phyloP scores from a whole-genome alignment of 1,140 invertebrate genomes.

The Solenopsis fugax region DNA sequence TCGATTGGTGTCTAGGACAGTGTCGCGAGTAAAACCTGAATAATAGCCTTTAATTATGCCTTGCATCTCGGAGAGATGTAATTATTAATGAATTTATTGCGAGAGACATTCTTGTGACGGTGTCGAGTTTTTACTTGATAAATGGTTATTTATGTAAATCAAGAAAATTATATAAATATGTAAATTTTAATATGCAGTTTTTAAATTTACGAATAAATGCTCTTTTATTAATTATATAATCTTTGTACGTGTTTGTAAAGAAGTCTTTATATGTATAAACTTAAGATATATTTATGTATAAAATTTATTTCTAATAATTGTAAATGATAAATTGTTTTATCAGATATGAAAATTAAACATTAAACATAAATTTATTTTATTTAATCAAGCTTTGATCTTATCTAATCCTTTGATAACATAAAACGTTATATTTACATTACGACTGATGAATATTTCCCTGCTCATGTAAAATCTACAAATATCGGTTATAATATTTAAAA shows the following conservation, averaged over 20 bases:
- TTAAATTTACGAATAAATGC: not conserved
- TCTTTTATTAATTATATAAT: not conserved
- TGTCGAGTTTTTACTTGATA: not conserved
- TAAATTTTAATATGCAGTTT: not conserved
- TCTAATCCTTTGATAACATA: not conserved
- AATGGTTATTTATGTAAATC: not conserved
- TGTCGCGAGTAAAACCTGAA: not conserved
- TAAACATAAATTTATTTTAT: slow-evolving; percentile 2
- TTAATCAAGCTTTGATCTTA: not conserved
- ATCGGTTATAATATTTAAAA: not conserved
- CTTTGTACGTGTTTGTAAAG: not conserved
- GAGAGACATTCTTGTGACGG: not conserved
- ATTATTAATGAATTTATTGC: not conserved
- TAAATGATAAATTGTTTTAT: not conserved
- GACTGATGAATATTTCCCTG: not conserved
- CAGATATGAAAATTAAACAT: not conserved
- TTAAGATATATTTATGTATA: not conserved
- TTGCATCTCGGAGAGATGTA: not conserved
- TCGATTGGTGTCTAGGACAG: not conserved
- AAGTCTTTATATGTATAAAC: not conserved
- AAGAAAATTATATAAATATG: not conserved
- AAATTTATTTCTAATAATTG: not conserved
- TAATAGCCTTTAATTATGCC: not conserved
- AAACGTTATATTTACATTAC: not conserved
- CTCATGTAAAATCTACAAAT: not conserved